Percentiles rank a stretch among this genome's conserved stretches.
phyloP scores from a whole-genome alignment of 2,113 vertebrate species.

The Nerophis lumbriciformis region DNA sequence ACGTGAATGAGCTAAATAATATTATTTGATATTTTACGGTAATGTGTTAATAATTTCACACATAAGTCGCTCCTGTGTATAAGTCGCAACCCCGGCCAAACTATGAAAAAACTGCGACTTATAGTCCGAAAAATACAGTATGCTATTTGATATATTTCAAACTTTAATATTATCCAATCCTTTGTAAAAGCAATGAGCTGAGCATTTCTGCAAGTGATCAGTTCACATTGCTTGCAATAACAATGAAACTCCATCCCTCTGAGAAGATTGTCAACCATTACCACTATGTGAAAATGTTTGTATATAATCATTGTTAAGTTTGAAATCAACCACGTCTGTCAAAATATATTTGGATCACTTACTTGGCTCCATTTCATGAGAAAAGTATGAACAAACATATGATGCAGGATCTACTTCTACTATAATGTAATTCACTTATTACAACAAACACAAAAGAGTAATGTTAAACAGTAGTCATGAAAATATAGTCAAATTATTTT shows the following conservation, averaged over 20 bases:
- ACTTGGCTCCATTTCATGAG: slow-evolving; percentile 16
- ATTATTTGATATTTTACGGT: no score
- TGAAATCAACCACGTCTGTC: slow-evolving; percentile 13
- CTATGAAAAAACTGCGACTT: no score
- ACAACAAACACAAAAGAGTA: slow-evolving; percentile 38
- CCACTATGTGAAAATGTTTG: background rate
- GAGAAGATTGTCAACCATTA: slow-evolving; percentile 13
- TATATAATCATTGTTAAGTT: background rate
- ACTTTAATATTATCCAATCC: no score
- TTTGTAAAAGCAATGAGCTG: background rate
- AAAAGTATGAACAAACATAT: slow-evolving; percentile 15
- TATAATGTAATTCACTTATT: slow-evolving; percentile 20
- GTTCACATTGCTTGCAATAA: background rate
- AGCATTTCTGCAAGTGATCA: background rate
- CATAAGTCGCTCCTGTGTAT: no score
- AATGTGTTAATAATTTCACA: no score
- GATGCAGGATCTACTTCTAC: background rate
- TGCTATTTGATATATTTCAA: no score
- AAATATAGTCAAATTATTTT: background rate
- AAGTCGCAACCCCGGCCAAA: no score
- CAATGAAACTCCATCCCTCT: slow-evolving; percentile 8
- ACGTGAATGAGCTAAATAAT: no score
- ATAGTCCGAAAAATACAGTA: no score
- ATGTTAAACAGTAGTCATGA: slow-evolving; percentile 24
- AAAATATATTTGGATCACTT: background rate